Base-by-base conservation (phyloP, 2,113 vertebrate species). In the Sylvietta virens region DNA sequence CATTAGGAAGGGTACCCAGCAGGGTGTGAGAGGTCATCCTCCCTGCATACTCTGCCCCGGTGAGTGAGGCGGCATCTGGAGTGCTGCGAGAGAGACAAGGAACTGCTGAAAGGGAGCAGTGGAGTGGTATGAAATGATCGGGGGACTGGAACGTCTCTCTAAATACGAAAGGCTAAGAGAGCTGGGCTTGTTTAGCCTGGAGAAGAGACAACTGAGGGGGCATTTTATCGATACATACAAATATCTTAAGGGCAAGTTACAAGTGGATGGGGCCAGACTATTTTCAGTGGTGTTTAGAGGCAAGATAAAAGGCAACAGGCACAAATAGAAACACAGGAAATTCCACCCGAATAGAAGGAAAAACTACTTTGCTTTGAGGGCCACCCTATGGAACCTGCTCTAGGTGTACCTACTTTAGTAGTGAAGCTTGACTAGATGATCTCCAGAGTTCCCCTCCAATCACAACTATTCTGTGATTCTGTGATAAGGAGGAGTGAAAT, bases 61-160 rank as follows among this genome's bases (percentile, higher is more conserved):
- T 21, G 45, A 60, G 6, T 21, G 45, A 60, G 33, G 53, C 0
- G 0, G 13, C 20, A 45, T 10, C 28, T 21, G 45, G 9, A 17
- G 7, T 24, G 10, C 33, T 28, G 3, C 1, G 0, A 74, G 11
- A 40, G 21, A 26, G 7, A 40, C 39, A 67, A 18, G 20, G 2
- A 53, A 9, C 15, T 65, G 8, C 37, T 23, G 51, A 50, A 35
- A 50, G 17, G 27, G 42, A 37, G 27, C 31, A 44, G n/a, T 26
- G 11, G 14, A 56, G 37, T 15, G 35, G 26, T 73, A n/a, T 37
- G 37, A 33, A 88, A 51, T 51, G 3, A 39, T 17, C 11, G 33
- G 19, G 8, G 51, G 23, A 65, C 37, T 37, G 37, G 33, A 57
- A 44, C 15, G 14, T 23, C 23, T 57, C 9, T 81, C 37, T 57